These are phyloP conservation scores for Lophius americanus DNA, from an alignment of 2,797 vertebrate genomes.

Conservation along the genomic window DNA sequence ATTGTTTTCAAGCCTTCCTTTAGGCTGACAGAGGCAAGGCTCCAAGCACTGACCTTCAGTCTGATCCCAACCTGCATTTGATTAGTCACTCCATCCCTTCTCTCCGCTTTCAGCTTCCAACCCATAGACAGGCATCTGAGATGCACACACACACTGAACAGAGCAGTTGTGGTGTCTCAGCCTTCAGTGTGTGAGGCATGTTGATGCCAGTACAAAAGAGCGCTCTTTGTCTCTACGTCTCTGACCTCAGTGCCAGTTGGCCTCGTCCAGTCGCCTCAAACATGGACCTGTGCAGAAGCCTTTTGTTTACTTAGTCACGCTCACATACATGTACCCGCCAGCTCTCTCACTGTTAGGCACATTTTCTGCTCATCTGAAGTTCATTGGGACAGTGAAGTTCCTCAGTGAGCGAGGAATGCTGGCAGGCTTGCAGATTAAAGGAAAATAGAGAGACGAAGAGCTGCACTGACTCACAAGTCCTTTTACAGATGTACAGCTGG, in stretches of 20 bases:
- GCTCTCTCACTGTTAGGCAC: constrained; percentile 26
- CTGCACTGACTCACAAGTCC: constrained; percentile 21
- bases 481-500: constrained; percentile 56
- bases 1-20: constrained; percentile 14
- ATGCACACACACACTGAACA: constrained; percentile 24
- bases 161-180: constrained; percentile 72
- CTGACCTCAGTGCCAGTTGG: constrained; percentile 31
- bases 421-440: constrained; percentile 61
- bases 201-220: constrained; percentile 66
- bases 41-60: constrained; percentile 47
- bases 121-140: constrained; percentile 20
- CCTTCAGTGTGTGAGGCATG: constrained; percentile 65
- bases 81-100: constrained; percentile 51
- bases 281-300: background rate
- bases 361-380: constrained; percentile 54
- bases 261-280: constrained; percentile 36
- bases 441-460: constrained; percentile 38
- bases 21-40: constrained; percentile 12
- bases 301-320: constrained; percentile 9
- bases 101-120: constrained; percentile 23
- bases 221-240: constrained; percentile 43
- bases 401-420: constrained; percentile 63
- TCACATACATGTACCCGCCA: constrained; percentile 11
- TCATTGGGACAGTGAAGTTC: constrained; percentile 74
- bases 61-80: constrained; percentile 35